Conservation (phyloP, 2,113 vertebrate species). For the Oreamnos americanus region DNA sequence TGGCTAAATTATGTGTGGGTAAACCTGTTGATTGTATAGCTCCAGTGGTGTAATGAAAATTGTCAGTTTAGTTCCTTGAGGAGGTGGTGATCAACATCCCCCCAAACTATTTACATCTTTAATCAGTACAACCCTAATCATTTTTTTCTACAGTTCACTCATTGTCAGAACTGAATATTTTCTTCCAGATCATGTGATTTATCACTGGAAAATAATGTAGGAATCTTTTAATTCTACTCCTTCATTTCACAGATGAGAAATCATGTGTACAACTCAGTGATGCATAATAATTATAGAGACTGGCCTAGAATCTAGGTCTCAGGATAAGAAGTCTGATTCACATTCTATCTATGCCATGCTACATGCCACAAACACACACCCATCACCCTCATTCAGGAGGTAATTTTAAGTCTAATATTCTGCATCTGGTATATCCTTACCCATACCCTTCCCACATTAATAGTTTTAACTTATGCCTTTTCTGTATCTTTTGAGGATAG, state of each 20-base stretch:
- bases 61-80: neutral
- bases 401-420: neutral
- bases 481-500: neutral
- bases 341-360: neutral
- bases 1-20: neutral
- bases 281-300: neutral
- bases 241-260: neutral
- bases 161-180: neutral
- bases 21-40: accelerated
- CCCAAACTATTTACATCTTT: neutral
- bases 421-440: neutral
- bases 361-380: neutral
- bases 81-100: neutral
- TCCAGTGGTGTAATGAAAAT: neutral
- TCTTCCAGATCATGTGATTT: neutral
- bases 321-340: neutral
- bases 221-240: neutral
- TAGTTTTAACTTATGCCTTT: neutral
- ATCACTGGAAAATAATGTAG: neutral
- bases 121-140: neutral
- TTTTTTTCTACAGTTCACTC: neutral
- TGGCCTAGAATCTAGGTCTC: neutral
- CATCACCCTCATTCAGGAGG: neutral
- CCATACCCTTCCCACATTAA: neutral
- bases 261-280: neutral